phyloP scores from a whole-genome alignment of 2,888 invertebrate genomes.

The Hyalella azteca region DNA sequence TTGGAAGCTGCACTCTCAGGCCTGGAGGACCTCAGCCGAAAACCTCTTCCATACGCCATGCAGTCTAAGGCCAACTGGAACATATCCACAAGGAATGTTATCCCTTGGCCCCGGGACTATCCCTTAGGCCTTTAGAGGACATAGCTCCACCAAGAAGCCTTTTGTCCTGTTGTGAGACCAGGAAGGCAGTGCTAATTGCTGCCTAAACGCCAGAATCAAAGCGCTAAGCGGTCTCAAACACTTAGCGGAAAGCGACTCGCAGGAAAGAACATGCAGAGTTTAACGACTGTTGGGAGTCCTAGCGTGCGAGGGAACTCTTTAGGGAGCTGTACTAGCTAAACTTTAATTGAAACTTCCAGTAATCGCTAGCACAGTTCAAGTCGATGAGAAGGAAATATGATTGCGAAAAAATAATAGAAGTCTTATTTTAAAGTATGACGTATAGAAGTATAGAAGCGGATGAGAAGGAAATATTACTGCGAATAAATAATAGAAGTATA shows the following conservation, averaged over 20 bases:
- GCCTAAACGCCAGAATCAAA: constrained; percentile 58
- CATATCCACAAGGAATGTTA: neutral
- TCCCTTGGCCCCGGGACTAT: neutral
- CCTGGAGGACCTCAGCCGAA: neutral
- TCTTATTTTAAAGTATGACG: no score
- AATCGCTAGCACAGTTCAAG: no score
- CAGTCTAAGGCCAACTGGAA: neutral
- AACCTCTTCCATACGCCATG: neutral
- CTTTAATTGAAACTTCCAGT: no score
- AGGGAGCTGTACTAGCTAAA: no score
- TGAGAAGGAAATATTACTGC: no score
- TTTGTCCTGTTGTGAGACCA: constrained; percentile 39
- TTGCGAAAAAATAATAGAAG: no score
- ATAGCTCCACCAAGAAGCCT: constrained; percentile 8
- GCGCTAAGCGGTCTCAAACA: constrained; percentile 42
- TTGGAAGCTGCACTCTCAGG: constrained; percentile 21
- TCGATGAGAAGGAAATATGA: no score
- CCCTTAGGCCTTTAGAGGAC: neutral
- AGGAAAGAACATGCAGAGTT: constrained; percentile 30
- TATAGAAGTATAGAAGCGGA: no score
- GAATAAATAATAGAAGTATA: no score
- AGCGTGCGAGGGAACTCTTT: neutral
- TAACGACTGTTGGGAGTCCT: constrained; percentile 26
- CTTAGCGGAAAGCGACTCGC: constrained; percentile 32
- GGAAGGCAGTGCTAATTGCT: constrained; percentile 54